A percentile compares a stretch with the other conserved stretches of the same genome.
Conservation (phyloP, 1,140 invertebrate species). For the Neomicropteryx cornuta region DNA sequence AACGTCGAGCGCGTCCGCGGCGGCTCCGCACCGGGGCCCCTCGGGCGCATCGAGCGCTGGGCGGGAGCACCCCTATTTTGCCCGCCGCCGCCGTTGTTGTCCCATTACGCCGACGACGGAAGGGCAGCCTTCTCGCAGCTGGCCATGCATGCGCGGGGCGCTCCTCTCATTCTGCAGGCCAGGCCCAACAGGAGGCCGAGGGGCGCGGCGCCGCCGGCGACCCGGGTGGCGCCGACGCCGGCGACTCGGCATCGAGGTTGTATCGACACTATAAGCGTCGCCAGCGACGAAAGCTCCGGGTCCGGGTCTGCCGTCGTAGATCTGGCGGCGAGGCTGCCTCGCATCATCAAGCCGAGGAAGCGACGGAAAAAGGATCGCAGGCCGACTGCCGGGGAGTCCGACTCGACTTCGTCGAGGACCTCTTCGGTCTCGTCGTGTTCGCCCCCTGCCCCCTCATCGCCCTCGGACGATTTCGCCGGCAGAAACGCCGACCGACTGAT, state of each 20-base stretch:
- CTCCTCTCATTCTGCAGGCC: conserved; percentile 58
- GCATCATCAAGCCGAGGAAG: conserved; percentile 82
- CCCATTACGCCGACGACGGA: conserved; percentile 33
- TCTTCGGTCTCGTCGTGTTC: conserved; percentile 18
- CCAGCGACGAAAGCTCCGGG: conserved; percentile 64
- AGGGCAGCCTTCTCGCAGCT: conserved; percentile 45
- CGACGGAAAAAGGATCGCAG: conserved; percentile 81
- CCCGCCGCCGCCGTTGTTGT: conserved; percentile 59
- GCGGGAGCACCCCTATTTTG: conserved; percentile 42
- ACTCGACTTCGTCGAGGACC: no score
- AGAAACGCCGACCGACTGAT: neutral
- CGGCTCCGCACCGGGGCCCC: conserved; percentile 23
- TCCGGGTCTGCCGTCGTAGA: no score
- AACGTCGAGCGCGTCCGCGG: conserved; percentile 27
- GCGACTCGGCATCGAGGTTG: conserved; percentile 23
- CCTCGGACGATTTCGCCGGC: neutral
- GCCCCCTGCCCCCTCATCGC: conserved; percentile 6
- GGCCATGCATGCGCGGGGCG: conserved; percentile 66
- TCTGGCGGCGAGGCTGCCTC: conserved; percentile 68
- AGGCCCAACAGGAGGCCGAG: conserved; percentile 33
- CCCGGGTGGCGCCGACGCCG: conserved; percentile 23
- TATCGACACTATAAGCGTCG: conserved; percentile 49
- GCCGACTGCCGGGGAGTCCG: conserved; percentile 31
- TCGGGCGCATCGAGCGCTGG: conserved; percentile 33
- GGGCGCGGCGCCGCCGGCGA: conserved; percentile 22